Base-by-base conservation (phyloP, 2,113 vertebrate species). In the Steatornis caripensis region DNA sequence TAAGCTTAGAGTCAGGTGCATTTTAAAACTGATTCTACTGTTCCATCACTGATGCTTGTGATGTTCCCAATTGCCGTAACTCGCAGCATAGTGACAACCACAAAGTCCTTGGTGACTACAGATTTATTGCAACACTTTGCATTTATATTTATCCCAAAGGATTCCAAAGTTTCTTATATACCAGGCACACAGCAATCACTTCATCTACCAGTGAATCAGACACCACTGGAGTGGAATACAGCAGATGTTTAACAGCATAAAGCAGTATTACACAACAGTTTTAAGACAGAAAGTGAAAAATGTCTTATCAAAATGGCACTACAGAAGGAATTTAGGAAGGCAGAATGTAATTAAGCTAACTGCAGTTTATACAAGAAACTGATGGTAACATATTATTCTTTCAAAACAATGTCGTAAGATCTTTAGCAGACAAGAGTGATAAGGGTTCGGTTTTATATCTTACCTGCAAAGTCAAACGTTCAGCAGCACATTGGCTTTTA, bases 211-310 rank as follows among this genome's bases (percentile, higher is more conserved):
- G 9, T 79, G 88, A 90, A 94, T 91, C 76, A 92, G 64, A 65
- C 68, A 92, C 68, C 72, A 69, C 82, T 89, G 74, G 88, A 49
- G 36, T 82, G 61, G 88, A 94, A 93, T 85, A 16, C 39, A 96
- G 60, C 95, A 96, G 89, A 87, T 95, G 89, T 86, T 93, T 85
- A 78, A 84, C 87, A 81, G 75, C 66, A 83, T 81, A 93, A 95
- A 95, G 58, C 49, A 66, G 79, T 43, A 85, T 48, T 92, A 65
- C 61, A 76, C 76, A 89, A 82, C 65, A 87, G 34, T 71, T 97
- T 93, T 75, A 87, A 92, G 96, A 49, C 29, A 82, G 76, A 74
- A 93, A 92, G 84, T 95, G 77, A 93, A 83, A 94, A 93, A 96
- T 77, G 10, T 39, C 83, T 86, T 69, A 74, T 76, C 45, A 82